A percentile compares a stretch with the other conserved stretches of the same genome.
These are phyloP conservation scores for Sander vitreus DNA, from an alignment of 2,113 vertebrate species.

Conservation along the genomic window DNA sequence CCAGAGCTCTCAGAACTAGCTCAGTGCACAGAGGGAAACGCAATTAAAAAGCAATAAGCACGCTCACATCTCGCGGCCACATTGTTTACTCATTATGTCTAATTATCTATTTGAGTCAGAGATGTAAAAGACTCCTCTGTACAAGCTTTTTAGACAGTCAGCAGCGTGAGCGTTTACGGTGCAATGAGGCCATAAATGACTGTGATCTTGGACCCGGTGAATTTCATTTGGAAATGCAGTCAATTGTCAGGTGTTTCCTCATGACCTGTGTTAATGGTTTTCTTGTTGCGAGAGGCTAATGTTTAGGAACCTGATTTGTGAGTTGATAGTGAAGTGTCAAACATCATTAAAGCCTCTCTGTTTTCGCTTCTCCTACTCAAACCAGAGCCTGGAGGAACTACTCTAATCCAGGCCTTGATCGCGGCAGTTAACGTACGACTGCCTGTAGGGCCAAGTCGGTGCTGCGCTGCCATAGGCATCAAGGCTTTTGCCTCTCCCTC, in stretches of 20 bases:
- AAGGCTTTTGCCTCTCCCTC: conserved; percentile 49
- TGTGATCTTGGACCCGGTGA: conserved; percentile 31
- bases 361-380: conserved; percentile 18
- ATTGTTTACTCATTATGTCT: conserved; percentile 75
- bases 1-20: conserved; percentile 26
- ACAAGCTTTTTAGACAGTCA: conserved; percentile 27
- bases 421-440: conserved; percentile 38
- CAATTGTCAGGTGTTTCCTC: conserved; percentile 40
- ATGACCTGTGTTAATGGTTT: conserved; percentile 46
- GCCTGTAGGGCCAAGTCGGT: conserved; percentile 48
- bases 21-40: conserved; percentile 28
- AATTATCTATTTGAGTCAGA: conserved; percentile 67
- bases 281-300: conserved; percentile 2
- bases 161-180: conserved; percentile 20
- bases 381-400: conserved; percentile 21
- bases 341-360: conserved; percentile 33
- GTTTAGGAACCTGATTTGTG: conserved; percentile 49
- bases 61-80: conserved; percentile 45
- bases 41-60: conserved; percentile 80
- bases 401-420: conserved; percentile 57
- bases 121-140: conserved; percentile 53
- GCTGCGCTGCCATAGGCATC: conserved; percentile 55
- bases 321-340: conserved; percentile 37
- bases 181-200: conserved; percentile 16
- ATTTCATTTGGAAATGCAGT: conserved; percentile 52